Percentiles rank a stretch among this genome's conserved stretches.
Evolutionary conservation across 2,888 invertebrate species (phyloP).

Genomic region (Drosophila gaucha): DNA sequence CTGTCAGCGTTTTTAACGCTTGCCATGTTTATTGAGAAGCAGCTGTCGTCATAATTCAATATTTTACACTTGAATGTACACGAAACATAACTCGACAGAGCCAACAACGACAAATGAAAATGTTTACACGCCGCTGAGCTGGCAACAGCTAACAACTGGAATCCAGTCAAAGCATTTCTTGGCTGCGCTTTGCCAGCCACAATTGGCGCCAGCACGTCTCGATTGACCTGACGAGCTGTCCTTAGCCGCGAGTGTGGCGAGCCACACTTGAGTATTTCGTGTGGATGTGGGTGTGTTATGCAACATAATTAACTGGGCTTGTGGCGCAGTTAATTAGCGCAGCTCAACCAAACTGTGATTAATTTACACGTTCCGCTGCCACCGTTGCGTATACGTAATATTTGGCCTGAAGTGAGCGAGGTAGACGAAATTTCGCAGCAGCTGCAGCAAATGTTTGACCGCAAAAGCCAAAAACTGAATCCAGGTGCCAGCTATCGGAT

Average conservation of each 20-base stretch:
- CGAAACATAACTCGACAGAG: conserved; percentile 71
- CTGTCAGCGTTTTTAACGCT: conserved; percentile 75
- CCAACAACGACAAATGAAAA: conserved; percentile 61
- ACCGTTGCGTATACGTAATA: conserved; percentile 28
- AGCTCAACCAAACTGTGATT: conserved; percentile 14
- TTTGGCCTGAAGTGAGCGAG: background rate
- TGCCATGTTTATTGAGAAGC: conserved; percentile 73
- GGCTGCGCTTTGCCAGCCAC: conserved; percentile 10
- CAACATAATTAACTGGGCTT: conserved; percentile 48
- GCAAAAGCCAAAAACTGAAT: conserved; percentile 46
- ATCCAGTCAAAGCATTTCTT: conserved; percentile 21
- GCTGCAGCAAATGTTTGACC: conserved; percentile 47
- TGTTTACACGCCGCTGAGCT: conserved; percentile 76
- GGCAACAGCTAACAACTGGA: conserved; percentile 1
- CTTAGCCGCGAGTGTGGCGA: conserved; percentile 10
- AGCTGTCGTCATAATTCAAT: conserved; percentile 80
- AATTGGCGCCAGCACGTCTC: conserved; percentile 67
- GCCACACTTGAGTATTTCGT: background rate
- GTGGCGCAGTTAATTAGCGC: conserved; percentile 41
- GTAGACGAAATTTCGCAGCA: conserved; percentile 16
- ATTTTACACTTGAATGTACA: conserved; percentile 78
- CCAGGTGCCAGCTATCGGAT: too few relatives aligned
- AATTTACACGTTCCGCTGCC: conserved; percentile 18
- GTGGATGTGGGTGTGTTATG: conserved; percentile 18
- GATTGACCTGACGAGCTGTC: conserved; percentile 50